Percentiles rank a stretch among this genome's conserved stretches.
Conservation (phyloP, 2,113 vertebrate species). For the Penelope pileata region DNA sequence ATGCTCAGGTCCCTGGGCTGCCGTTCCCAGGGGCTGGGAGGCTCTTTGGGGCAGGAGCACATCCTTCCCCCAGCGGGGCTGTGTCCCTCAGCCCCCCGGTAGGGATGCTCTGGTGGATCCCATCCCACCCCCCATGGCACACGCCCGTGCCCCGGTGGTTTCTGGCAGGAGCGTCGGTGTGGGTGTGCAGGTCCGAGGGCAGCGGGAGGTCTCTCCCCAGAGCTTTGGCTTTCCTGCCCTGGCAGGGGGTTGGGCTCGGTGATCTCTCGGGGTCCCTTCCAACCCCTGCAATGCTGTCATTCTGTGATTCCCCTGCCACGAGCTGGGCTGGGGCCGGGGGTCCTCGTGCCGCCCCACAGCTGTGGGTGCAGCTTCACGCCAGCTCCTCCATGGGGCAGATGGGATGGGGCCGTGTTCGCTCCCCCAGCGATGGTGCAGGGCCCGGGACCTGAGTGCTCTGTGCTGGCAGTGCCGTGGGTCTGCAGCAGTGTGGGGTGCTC, state of each 20-base stretch:
- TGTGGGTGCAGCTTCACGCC: too few relatives aligned
- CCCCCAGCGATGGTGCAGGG: too few relatives aligned
- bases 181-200: neutral
- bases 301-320: too few relatives aligned
- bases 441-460: neutral
- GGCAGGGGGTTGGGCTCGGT: too few relatives aligned
- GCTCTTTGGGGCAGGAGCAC: neutral
- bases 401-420: too few relatives aligned
- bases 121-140: accelerated
- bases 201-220: neutral
- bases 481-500: accelerated
- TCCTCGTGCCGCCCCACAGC: too few relatives aligned
- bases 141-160: accelerated
- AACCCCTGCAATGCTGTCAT: too few relatives aligned
- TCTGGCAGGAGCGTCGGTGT: neutral
- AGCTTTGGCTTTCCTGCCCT: too few relatives aligned
- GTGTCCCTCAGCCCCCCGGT: too few relatives aligned
- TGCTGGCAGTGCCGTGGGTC: neutral
- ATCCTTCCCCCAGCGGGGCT: too few relatives aligned
- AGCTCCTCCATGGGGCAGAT: neutral
- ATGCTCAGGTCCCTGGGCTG: neutral
- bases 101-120: neutral
- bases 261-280: too few relatives aligned
- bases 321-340: too few relatives aligned
- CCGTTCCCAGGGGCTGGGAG: neutral